Conservation (phyloP, 2,113 vertebrate genomes). For the Eolophus roseicapilla region DNA sequence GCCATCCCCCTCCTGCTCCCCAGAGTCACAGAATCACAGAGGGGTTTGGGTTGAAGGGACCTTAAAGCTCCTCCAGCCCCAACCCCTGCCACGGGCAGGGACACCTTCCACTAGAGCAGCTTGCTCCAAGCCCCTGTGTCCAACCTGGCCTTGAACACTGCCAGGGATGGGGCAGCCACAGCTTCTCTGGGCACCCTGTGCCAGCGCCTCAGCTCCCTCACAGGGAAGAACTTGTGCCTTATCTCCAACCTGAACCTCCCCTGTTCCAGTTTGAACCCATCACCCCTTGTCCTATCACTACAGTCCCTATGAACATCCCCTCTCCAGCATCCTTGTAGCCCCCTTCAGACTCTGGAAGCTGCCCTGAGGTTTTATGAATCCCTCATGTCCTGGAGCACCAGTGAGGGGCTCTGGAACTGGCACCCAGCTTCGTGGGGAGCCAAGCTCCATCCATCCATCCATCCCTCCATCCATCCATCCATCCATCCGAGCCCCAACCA, state of each 20-base stretch:
- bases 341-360: background rate
- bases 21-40: background rate
- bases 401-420: background rate
- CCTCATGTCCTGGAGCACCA: accelerated
- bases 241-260: too few species aligned
- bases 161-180: too few species aligned
- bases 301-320: background rate
- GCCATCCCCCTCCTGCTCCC: background rate
- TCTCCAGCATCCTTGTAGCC: background rate
- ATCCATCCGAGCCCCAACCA: background rate
- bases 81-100: too few species aligned
- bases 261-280: background rate
- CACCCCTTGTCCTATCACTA: background rate
- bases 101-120: too few species aligned
- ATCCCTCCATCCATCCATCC: background rate
- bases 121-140: too few species aligned
- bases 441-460: background rate
- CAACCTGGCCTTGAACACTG: too few species aligned
- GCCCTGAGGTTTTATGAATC: background rate
- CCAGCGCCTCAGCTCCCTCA: too few species aligned
- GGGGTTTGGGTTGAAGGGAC: background rate
- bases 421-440: background rate
- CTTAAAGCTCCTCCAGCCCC: background rate
- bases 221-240: too few species aligned
- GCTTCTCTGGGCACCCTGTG: too few species aligned